phyloP scores from a whole-genome alignment of 2,888 invertebrate species.

The Willowsia nigromaculata region DNA sequence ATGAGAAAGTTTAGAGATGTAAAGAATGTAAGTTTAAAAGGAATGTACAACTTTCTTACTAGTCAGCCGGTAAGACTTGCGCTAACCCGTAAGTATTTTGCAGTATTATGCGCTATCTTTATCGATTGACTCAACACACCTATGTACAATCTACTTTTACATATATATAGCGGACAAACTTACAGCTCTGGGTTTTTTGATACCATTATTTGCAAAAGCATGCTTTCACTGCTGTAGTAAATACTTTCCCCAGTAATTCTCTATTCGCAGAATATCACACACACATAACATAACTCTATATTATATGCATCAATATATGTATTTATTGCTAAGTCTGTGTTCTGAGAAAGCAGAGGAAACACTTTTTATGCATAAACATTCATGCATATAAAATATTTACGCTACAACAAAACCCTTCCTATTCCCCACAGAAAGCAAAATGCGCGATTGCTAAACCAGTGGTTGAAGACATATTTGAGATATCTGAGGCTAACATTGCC shows the following conservation, averaged over 20 bases:
- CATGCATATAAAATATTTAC: background rate
- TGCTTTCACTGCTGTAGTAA: slow-evolving; percentile 9
- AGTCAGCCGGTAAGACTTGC: slow-evolving; percentile 64
- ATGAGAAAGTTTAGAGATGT: background rate
- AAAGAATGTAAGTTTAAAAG: background rate
- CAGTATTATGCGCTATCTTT: slow-evolving; percentile 76
- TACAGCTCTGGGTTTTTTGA: no score
- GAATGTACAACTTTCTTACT: background rate
- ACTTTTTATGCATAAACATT: background rate
- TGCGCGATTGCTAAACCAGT: background rate
- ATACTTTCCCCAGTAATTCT: background rate
- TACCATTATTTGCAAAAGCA: background rate
- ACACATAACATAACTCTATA: background rate
- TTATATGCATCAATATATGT: background rate
- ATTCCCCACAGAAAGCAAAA: background rate
- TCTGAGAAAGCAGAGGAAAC: background rate
- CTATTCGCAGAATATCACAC: background rate
- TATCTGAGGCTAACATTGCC: background rate
- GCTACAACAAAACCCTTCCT: background rate
- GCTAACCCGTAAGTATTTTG: slow-evolving; percentile 70
- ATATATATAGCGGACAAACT: no score
- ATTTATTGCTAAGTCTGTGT: no score
- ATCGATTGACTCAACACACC: slow-evolving; percentile 72
- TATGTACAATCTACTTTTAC: no score
- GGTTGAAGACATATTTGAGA: background rate